These are phyloP conservation scores for Toxotes chatareus DNA, from an alignment of 2,113 vertebrate species.

Conservation along the genomic window DNA sequence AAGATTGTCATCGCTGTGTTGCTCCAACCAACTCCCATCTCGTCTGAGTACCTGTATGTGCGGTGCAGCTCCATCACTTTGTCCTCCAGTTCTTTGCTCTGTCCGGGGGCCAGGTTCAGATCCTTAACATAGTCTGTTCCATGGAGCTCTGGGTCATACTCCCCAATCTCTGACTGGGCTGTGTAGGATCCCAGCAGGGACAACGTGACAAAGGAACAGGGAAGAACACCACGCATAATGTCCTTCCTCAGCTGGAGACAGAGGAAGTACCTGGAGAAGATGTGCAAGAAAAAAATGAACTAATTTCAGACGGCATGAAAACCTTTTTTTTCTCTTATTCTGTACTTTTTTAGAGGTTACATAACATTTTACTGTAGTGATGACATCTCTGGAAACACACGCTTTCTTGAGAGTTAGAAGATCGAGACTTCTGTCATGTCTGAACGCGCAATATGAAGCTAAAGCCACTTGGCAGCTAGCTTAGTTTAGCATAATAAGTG, in stretches of 20 bases:
- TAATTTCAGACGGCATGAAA: not conserved
- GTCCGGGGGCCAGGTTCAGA: conserved; percentile 91
- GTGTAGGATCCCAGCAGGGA: conserved; percentile 94
- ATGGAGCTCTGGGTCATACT: conserved; percentile 93
- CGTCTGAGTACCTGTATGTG: conserved; percentile 87
- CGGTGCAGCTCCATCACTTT: conserved; percentile 95
- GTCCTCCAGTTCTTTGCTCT: conserved; percentile 94
- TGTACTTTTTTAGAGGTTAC: not conserved
- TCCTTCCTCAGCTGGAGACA: conserved; percentile 96
- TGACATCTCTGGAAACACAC: not conserved
- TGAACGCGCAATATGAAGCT: not conserved
- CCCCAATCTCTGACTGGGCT: conserved; percentile 94
- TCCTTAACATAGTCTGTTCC: conserved; percentile 89
- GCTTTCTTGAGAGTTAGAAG: not conserved
- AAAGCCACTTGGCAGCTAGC: not conserved
- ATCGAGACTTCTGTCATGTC: not conserved
- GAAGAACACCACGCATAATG: conserved; percentile 89
- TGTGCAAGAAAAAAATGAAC: not conserved
- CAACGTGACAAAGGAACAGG: conserved; percentile 95
- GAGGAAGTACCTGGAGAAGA: conserved; percentile 89
- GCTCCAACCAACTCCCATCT: not conserved
- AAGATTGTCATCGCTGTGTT: not conserved
- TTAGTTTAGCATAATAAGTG: not conserved
- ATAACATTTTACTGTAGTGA: not conserved
- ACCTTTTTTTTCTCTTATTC: not conserved